Evolutionary conservation across 1,140 invertebrate genomes (phyloP).

Genomic region (Chironomus striatipennis): DNA sequence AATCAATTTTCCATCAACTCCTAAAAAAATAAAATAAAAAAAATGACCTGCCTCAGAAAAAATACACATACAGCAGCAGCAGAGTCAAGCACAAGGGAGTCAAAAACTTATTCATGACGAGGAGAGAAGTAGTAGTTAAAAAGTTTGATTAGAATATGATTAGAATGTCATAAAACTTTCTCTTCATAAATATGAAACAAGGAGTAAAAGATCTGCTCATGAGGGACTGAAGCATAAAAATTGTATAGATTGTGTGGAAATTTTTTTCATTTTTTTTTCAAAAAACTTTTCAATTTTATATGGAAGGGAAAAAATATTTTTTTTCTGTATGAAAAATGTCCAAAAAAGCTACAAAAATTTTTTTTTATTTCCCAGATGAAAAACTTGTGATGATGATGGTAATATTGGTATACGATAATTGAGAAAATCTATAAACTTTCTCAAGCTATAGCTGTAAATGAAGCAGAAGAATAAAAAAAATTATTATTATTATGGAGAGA

Average conservation of each 20-base stretch:
- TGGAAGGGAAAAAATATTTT: no score
- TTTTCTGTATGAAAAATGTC: no score
- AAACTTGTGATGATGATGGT: slow-evolving; percentile 7
- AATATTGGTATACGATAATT: slow-evolving; percentile 14
- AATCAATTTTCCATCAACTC: no score
- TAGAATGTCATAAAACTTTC: slow-evolving; percentile 22
- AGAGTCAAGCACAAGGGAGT: background rate
- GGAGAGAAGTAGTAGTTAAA: background rate
- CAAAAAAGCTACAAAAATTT: no score
- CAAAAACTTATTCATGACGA: slow-evolving; percentile 5
- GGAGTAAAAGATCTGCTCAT: slow-evolving; percentile 1
- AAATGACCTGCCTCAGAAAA: no score
- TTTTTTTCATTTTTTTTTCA: no score
- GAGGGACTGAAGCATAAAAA: background rate
- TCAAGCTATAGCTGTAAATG: background rate
- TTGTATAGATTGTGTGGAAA: no score
- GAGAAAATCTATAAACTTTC: background rate
- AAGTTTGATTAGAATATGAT: slow-evolving; percentile 23
- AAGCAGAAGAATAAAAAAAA: background rate
- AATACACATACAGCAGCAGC: no score
- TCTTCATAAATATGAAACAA: background rate
- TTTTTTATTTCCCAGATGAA: background rate
- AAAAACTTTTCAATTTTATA: no score
- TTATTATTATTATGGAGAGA: background rate
- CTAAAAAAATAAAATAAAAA: no score